A percentile compares a stretch with the other conserved stretches of the same genome.
phyloP scores from a whole-genome alignment of 2,888 invertebrate species.

The Dryadula phaetusa region DNA sequence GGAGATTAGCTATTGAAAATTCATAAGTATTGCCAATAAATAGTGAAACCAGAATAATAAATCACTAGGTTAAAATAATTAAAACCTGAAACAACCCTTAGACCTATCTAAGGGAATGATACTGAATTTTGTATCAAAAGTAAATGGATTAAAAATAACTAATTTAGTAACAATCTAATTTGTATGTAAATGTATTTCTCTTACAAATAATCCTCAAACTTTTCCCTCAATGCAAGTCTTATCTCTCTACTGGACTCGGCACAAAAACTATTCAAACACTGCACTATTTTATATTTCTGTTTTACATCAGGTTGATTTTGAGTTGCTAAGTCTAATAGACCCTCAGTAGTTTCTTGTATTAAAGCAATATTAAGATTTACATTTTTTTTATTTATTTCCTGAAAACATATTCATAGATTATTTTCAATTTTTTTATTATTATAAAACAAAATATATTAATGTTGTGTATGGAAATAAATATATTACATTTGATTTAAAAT shows the following conservation, averaged over 20 bases:
- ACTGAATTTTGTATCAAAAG: too few species aligned
- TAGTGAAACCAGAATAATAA: too few species aligned
- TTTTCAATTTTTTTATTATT: too few species aligned
- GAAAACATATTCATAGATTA: neutral
- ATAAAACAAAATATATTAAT: too few species aligned
- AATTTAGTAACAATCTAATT: neutral
- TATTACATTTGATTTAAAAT: too few species aligned
- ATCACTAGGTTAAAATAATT: too few species aligned
- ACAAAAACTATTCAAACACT: slow-evolving; percentile 62
- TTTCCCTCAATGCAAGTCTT: slow-evolving; percentile 56
- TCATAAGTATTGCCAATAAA: too few species aligned
- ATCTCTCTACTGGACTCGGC: slow-evolving; percentile 60
- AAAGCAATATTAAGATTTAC: slow-evolving; percentile 55
- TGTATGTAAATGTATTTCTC: slow-evolving; percentile 40
- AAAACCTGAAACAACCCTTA: too few species aligned
- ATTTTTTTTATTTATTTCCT: slow-evolving; percentile 62
- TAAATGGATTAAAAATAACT: too few species aligned
- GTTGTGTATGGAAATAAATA: too few species aligned
- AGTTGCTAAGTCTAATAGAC: slow-evolving; percentile 62
- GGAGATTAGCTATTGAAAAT: too few species aligned
- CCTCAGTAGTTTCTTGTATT: slow-evolving; percentile 59
- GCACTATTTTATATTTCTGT: slow-evolving; percentile 61
- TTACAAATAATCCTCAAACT: slow-evolving; percentile 66
- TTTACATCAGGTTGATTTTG: slow-evolving; percentile 50
- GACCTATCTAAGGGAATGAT: too few species aligned